These are phyloP conservation scores for Sceliomorpha sp. DNA, from an alignment of 2,888 invertebrate genomes.

Conservation along the genomic window DNA sequence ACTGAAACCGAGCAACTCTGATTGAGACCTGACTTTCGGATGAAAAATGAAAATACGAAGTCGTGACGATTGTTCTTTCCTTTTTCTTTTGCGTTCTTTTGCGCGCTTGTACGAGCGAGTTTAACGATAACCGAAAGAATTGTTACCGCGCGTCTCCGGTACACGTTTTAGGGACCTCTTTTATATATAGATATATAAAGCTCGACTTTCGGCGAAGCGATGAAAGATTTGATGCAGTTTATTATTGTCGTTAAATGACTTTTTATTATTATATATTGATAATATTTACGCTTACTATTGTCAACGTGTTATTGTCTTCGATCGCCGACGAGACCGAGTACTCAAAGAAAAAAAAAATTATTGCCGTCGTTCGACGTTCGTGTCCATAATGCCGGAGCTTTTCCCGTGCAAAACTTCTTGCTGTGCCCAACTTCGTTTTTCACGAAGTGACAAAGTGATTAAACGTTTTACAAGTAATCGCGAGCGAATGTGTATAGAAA, in stretches of 20 bases:
- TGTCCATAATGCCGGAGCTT: conserved; percentile 46
- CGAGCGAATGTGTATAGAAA: too few species aligned
- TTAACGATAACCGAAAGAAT: not conserved
- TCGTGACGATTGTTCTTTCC: too few species aligned
- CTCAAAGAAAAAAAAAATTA: conserved; percentile 48
- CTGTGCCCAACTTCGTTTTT: conserved; percentile 11
- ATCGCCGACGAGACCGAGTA: conserved; percentile 41
- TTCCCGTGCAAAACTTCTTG: not conserved
- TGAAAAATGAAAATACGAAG: conserved; percentile 1
- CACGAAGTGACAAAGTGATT: too few species aligned
- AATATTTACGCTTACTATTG: conserved; percentile 56
- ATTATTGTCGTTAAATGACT: conserved; percentile 50
- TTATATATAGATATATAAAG: too few species aligned
- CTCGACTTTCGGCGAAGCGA: conserved; percentile 8
- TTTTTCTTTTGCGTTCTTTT: too few species aligned
- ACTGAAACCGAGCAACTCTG: conserved; percentile 11
- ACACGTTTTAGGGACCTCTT: conserved; percentile 2
- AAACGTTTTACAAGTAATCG: too few species aligned
- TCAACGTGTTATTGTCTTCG: conserved; percentile 53
- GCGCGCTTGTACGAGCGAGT: not conserved
- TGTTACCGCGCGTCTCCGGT: not conserved
- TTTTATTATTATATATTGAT: conserved; percentile 55
- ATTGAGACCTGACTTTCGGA: conserved; percentile 25
- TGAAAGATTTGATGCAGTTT: conserved; percentile 37
- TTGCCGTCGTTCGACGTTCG: conserved; percentile 42